Percentiles rank a stretch among this genome's conserved stretches.
Conservation (phyloP, 2,797 vertebrate species). For the Cuculus canorus region DNA sequence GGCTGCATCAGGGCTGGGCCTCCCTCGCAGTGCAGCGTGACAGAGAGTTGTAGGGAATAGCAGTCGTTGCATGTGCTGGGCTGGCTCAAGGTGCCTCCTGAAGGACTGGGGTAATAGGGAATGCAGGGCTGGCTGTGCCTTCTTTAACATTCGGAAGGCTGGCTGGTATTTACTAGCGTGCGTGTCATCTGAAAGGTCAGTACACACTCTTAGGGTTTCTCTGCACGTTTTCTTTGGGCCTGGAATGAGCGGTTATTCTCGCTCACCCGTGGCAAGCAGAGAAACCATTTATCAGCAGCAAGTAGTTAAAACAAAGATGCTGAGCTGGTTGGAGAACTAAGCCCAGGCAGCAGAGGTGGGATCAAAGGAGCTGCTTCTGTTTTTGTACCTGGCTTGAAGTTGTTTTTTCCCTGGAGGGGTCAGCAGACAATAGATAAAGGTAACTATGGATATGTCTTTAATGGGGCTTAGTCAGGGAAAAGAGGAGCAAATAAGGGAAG, state of each 20-base stretch:
- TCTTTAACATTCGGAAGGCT: background rate
- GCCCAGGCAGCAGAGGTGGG: background rate
- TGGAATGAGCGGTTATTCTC: background rate
- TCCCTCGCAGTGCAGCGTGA: rapidly evolving
- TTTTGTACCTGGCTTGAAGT: background rate
- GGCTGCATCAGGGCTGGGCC: background rate
- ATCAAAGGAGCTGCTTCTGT: background rate
- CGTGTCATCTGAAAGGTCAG: constrained; percentile 42
- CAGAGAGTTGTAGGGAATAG: background rate
- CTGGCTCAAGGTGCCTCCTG: background rate
- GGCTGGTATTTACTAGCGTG: constrained; percentile 26
- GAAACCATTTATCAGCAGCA: constrained; percentile 9
- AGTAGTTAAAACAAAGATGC: background rate
- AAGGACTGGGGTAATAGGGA: constrained; percentile 25
- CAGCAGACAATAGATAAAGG: background rate
- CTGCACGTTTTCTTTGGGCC: background rate
- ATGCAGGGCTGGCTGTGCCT: constrained; percentile 12
- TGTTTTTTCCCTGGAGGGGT: background rate
- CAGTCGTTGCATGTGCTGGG: background rate
- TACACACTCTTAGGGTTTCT: background rate
- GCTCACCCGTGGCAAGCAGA: background rate
- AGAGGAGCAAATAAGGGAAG: background rate
- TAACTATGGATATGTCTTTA: background rate
- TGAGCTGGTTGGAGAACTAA: background rate
- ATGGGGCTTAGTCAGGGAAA: background rate